Percentiles rank a stretch among this genome's conserved stretches.
Evolutionary conservation across 1,140 invertebrate genomes (phyloP).

Genomic region (Epicauta chinensis): DNA sequence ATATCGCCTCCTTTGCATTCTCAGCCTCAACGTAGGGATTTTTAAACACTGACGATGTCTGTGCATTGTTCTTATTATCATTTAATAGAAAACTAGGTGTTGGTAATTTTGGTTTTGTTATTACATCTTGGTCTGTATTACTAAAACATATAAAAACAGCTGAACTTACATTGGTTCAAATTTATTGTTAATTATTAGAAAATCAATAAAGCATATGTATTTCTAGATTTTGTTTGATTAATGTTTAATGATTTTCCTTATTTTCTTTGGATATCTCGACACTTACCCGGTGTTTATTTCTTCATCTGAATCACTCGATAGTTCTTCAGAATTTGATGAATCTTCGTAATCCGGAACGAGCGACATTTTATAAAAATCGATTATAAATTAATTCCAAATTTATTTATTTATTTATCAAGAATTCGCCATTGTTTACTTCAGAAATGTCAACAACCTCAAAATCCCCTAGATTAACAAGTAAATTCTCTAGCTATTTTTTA

Average conservation of each 20-base stretch:
- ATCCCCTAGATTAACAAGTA: no score
- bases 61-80: constrained; percentile 16
- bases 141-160: constrained; percentile 36
- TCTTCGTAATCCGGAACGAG: constrained; percentile 58
- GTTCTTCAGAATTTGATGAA: constrained; percentile 40
- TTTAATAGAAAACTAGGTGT: constrained; percentile 44
- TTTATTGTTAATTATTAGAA: no score
- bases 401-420: no score
- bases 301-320: constrained; percentile 35
- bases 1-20: constrained; percentile 73
- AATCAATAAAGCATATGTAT: no score
- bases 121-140: constrained; percentile 7
- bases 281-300: constrained; percentile 40
- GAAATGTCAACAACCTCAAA: no score
- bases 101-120: constrained; percentile 40
- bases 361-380: constrained; percentile 46
- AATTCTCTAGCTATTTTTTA: no score
- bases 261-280: constrained; percentile 12
- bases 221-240: no score
- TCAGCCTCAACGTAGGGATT: constrained; percentile 90
- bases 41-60: constrained; percentile 69
- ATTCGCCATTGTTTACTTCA: no score
- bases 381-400: no score
- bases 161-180: constrained; percentile 33
- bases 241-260: neutral